Base-by-base conservation (phyloP, 1,140 invertebrate genomes). In the Protaetia brevitarsis region DNA sequence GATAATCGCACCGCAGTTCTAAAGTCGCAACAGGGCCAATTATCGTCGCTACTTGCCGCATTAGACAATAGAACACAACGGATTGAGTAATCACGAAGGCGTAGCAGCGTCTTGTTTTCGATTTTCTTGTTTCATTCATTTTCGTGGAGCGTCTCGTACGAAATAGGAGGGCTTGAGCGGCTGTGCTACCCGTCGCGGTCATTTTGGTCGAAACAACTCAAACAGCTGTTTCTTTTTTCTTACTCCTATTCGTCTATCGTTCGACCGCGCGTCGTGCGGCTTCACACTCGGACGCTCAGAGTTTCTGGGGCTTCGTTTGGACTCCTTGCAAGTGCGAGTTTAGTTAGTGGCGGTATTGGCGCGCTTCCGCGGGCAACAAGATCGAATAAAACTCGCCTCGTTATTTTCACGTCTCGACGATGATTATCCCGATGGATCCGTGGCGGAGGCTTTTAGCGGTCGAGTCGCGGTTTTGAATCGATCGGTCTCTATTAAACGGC, bases 271-370 rank as follows among this genome's bases (percentile, higher is more conserved):
- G 41, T 26, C 41, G 41, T 10, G 41, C 41, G 41, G 41, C 41
- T 51, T 51, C 19, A 51, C 41, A 51, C 41, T 51, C 41, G 41
- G 41, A 23, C 26, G 41, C 19, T 51, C 41, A 51, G 1, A 13
- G 41, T 51, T 51, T 51, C 41, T 51, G 41, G 41, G 41, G 41
- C 41, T 51, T 51, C 41, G 41, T 51, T 51, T n/a, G 41, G 41
- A 51, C 41, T 23, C 4, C 41, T 51, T 7, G 41, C 41, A 51
- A 51, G 41, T 51, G 41, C 41, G 13, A 23, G 5, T n/a, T n/a
- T n/a, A n/a, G 16, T 51, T 51, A 51, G 41, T 51, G 41, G n/a
- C 19, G 41, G 41, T 51, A 51, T 51, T 51, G 41, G 41, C 41
- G 41, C 16, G 41, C 16, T 16, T 16, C 37, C n/a, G n/a, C 37